phyloP scores from a whole-genome alignment of 2,797 vertebrate genomes.

The Muraenolepis orangiensis region DNA sequence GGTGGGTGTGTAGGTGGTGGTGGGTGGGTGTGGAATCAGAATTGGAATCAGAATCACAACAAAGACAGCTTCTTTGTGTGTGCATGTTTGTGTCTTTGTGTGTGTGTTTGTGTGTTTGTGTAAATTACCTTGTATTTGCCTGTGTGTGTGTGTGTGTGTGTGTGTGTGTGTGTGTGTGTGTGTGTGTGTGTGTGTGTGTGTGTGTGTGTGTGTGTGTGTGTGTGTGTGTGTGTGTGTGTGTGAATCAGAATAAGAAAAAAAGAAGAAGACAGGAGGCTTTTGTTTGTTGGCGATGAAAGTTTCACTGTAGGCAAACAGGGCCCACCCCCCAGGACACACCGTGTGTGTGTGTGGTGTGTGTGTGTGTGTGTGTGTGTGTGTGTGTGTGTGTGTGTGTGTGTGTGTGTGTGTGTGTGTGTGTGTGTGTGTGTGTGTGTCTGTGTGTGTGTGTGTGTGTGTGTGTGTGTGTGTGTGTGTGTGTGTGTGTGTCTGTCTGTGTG shows the following conservation, averaged over 20 bases:
- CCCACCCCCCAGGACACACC: too few relatives aligned
- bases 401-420: not conserved
- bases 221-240: conserved; percentile 5
- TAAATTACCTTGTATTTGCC: not conserved
- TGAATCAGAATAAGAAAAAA: not conserved
- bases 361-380: too few relatives aligned
- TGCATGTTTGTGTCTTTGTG: too few relatives aligned
- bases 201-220: not conserved
- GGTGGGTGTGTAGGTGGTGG: not conserved
- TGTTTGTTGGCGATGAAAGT: not conserved
- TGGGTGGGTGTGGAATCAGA: conserved; percentile 1
- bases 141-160: conserved; percentile 3
- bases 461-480: too few relatives aligned
- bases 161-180: conserved; percentile 15
- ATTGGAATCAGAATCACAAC: too few relatives aligned
- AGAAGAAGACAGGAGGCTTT: not conserved
- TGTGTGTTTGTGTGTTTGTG: conserved; percentile 13
- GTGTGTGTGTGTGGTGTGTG: too few relatives aligned
- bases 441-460: too few relatives aligned
- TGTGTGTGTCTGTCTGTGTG: too few relatives aligned
- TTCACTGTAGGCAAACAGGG: too few relatives aligned
- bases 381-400: too few relatives aligned
- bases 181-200: conserved; percentile 6
- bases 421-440: too few relatives aligned
- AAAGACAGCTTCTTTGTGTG: too few relatives aligned